Percentiles rank a stretch among this genome's conserved stretches.
These are phyloP conservation scores for Drosophila miranda DNA, from an alignment of 1,140 invertebrate species.

Conservation along the genomic window DNA sequence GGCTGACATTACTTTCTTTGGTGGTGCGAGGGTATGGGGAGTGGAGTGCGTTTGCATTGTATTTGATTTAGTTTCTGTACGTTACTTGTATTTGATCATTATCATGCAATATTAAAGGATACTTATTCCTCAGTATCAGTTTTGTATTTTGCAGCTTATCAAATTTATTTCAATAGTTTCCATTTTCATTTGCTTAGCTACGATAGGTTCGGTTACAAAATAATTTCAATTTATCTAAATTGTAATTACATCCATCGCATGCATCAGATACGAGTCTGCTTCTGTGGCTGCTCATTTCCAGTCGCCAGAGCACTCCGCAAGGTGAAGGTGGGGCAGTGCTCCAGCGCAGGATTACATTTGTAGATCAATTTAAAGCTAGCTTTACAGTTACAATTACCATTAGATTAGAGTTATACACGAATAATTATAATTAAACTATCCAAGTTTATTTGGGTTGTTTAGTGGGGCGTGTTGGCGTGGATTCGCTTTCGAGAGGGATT, in stretches of 20 bases:
- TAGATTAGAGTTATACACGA: slow-evolving; percentile 28
- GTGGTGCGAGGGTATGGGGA: slow-evolving; percentile 35
- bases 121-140: slow-evolving; percentile 26
- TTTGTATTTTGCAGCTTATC: slow-evolving; percentile 19
- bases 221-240: slow-evolving; percentile 79
- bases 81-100: slow-evolving; percentile 17
- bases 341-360: too few species aligned
- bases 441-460: slow-evolving; percentile 35
- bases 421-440: slow-evolving; percentile 60
- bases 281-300: slow-evolving; percentile 10
- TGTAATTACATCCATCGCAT: slow-evolving; percentile 48
- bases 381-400: slow-evolving; percentile 59
- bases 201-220: slow-evolving; percentile 63
- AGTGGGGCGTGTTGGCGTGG: slow-evolving; percentile 22
- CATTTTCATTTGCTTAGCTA: slow-evolving; percentile 66
- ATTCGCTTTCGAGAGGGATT: slow-evolving; percentile 24
- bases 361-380: slow-evolving; percentile 61
- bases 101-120: slow-evolving; percentile 27
- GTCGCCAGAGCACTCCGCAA: too few species aligned
- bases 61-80: slow-evolving; percentile 44
- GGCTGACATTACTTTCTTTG: slow-evolving; percentile 39
- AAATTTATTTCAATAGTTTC: slow-evolving; percentile 58
- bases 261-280: slow-evolving; percentile 13
- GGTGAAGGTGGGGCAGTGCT: too few species aligned
- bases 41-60: slow-evolving; percentile 31